These are phyloP conservation scores for Heliconius ethilla DNA, from an alignment of 2,888 invertebrate genomes.

Conservation along the genomic window DNA sequence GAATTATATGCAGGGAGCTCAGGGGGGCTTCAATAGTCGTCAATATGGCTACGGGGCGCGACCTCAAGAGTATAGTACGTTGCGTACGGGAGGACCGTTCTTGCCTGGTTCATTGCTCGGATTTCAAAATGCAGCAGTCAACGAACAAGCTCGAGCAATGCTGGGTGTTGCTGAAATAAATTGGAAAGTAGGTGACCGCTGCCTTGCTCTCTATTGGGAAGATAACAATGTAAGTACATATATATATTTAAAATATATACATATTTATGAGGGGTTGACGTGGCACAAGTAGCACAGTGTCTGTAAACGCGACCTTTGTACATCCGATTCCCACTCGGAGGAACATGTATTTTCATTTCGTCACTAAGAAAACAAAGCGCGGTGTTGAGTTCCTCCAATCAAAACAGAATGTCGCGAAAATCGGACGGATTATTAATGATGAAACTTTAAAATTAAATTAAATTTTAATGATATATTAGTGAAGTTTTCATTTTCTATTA, in stretches of 20 bases:
- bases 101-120: slow-evolving; percentile 73
- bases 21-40: slow-evolving; percentile 53
- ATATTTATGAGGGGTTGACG: too few relatives aligned
- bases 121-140: slow-evolving; percentile 78
- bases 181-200: slow-evolving; percentile 91
- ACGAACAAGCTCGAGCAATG: slow-evolving; percentile 79
- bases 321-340: too few relatives aligned
- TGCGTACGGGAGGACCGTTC: slow-evolving; percentile 66
- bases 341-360: too few relatives aligned
- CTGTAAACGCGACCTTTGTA: too few relatives aligned
- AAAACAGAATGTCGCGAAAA: too few relatives aligned
- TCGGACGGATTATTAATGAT: slow-evolving; percentile 28
- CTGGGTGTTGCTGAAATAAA: slow-evolving; percentile 79
- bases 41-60: slow-evolving; percentile 62
- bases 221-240: slow-evolving; percentile 87
- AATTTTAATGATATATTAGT: neutral
- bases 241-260: neutral
- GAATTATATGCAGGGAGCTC: slow-evolving; percentile 56
- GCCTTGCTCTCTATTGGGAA: slow-evolving; percentile 96
- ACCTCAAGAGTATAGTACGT: slow-evolving; percentile 58
- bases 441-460: neutral
- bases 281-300: too few relatives aligned
- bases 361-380: neutral
- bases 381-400: too few relatives aligned
- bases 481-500: neutral